Evolutionary conservation across 2,113 vertebrate genomes (phyloP), one percentile per base, ranked within the genome.

Genomic region (Craseonycteris thonglongyai): DNA sequence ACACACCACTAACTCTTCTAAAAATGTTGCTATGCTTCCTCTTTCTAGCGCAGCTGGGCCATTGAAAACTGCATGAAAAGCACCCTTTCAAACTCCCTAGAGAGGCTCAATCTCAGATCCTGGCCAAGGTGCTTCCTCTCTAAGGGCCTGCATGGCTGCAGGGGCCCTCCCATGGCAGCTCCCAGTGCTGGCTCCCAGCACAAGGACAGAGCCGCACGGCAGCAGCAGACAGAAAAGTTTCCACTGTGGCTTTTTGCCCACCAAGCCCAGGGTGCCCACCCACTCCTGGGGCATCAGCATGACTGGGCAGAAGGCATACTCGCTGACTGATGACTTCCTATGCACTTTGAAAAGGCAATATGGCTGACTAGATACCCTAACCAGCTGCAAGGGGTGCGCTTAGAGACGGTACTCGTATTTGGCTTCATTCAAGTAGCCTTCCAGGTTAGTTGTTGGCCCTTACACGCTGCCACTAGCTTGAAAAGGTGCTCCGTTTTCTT

Each of bases 41-140:
- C 95, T 96, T 97, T 96, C 63, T 71, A 59, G 54, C 91, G 89
- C 79, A 92, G 51, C 82, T 93, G 83, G 75, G 74, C 83, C 66
- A 91, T 79, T 72, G 84, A 76, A 66, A 96, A 59, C 38, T 95
- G 16, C 26, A 66, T 49, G 66, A 80, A 96, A 91, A 80, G 51
- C 47, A 94, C 85, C 86, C 91, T 94, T 75, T 89, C 51, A 91
- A n/a, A 92, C 45, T 89, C 96, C 83, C 94, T 72, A 61, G 93
- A 96, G 94, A 91, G 15, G 18, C 11, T 79, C 2, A 33, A 68
- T 87, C 90, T 94, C 94, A 94, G 42, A 63, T 71, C 74, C 21
- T 3, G 93, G 56, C 71, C 89, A 96, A 93, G 89, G 91, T 93
- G 91, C 86, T 93, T 97, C 93, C 95, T 95, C 74, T 91, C 65